These are phyloP conservation scores for Calephelis perditalis DNA, from an alignment of 2,888 invertebrate genomes.

Conservation along the genomic window DNA sequence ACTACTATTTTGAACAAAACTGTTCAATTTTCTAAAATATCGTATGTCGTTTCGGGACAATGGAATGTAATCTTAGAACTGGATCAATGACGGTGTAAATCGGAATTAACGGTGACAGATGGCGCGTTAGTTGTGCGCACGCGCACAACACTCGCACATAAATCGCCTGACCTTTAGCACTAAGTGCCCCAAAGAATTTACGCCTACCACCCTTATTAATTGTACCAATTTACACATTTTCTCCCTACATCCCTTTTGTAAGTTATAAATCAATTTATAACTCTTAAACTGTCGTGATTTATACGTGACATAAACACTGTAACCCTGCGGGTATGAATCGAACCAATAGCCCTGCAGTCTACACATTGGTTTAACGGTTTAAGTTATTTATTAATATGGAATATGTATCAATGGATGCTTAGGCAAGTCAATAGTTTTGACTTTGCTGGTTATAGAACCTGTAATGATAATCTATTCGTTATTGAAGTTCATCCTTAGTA, in stretches of 20 bases:
- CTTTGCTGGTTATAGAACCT: too few relatives aligned
- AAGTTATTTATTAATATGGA: background rate
- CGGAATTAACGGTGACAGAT: constrained; percentile 55
- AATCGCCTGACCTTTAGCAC: constrained; percentile 58
- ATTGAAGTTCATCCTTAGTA: too few relatives aligned
- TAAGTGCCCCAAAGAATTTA: constrained; percentile 27
- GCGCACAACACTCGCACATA: constrained; percentile 45
- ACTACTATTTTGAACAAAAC: constrained; percentile 24
- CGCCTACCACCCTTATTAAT: constrained; percentile 39
- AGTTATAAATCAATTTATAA: constrained; percentile 28
- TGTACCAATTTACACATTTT: constrained; percentile 26
- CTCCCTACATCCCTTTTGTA: constrained; percentile 33
- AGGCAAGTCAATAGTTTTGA: too few relatives aligned
- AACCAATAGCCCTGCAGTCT: background rate
- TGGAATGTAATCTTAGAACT: constrained; percentile 50
- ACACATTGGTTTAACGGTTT: constrained; percentile 1
- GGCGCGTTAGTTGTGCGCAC: constrained; percentile 28
- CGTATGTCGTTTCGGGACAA: constrained; percentile 48
- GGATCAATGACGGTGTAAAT: constrained; percentile 47
- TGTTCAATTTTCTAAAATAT: constrained; percentile 36
- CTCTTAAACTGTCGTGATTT: constrained; percentile 28
- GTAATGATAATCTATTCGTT: too few relatives aligned
- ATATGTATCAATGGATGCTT: too few relatives aligned
- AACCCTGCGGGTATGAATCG: constrained; percentile 27
- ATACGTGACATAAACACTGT: constrained; percentile 19